Evolutionary conservation across 2,113 vertebrate species (phyloP), one percentile per base, ranked within the genome.

Genomic region (Malurus elegans): DNA sequence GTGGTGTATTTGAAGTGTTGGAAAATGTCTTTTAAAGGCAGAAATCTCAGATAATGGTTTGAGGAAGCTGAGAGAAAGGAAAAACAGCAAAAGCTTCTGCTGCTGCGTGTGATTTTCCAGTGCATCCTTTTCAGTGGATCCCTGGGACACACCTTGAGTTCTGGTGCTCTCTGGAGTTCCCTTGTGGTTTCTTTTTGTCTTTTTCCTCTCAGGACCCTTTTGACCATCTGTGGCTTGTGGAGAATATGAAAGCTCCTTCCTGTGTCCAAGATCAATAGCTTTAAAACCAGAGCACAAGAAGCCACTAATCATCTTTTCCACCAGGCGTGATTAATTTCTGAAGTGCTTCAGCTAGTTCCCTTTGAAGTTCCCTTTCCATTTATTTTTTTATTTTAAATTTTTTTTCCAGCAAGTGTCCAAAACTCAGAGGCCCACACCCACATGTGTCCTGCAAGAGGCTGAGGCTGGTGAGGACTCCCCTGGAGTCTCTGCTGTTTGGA

Each of bases 231-330:
- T 93, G 95, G 90, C 90, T 89, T 96, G 81, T 51, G 89, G 50
- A 91, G 90, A 95, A 79, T 94, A 88, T 96, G 75, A 95, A 95
- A 96, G 81, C 91, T 86, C 75, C 79, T 96, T 91, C 92, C 90
- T 86, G 92, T 88, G 93, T 92, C 97, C 95, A 97, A 97, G 96
- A 97, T 97, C 96, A 97, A 97, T 97, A 96, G 92, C 90, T 97
- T 96, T 88, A 88, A 93, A 96, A 92, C 79, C 75, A 79, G 92
- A 95, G 84, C 71, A 75, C 69, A 82, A 95, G 86, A 91, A 96
- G 84, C 81, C 94, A 92, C 92, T 96, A 95, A 97, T 94, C 92
- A 88, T 96, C 90, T 94, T 97, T 97, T 96, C 95, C 90, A 95
- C 86, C 78, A 92, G 82, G 72, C 47, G 3, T 92, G 88, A 92